Evolutionary conservation across 2,113 vertebrate genomes (phyloP).

Genomic region (Anarhynchus alexandrinus): DNA sequence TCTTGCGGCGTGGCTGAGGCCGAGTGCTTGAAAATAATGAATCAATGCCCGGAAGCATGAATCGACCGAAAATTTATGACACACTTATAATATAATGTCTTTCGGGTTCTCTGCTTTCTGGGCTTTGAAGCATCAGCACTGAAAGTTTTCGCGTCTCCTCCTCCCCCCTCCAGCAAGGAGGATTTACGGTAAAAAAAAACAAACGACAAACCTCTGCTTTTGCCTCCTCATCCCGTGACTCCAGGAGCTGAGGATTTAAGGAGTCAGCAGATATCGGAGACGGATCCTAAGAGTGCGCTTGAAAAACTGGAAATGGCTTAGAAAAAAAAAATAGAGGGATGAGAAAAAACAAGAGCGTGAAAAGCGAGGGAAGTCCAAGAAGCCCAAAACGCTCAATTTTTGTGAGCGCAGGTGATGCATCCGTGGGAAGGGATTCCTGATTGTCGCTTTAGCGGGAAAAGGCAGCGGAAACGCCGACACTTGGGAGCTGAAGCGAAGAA

Average conservation of each 20-base stretch:
- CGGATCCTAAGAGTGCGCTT: not conserved
- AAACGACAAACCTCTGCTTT: not conserved
- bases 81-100: not conserved
- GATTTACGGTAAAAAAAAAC: not conserved
- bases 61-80: constrained; percentile 34
- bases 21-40: constrained; percentile 13
- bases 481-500: not conserved
- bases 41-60: constrained; percentile 51
- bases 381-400: accelerated
- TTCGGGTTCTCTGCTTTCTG: not conserved
- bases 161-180: not conserved
- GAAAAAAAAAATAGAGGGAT: not conserved
- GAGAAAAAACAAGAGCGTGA: accelerated
- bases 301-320: not conserved
- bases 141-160: not conserved
- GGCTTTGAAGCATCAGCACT: not conserved
- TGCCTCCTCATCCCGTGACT: not conserved
- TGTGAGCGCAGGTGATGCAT: accelerated
- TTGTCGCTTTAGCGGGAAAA: not conserved
- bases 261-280: accelerated
- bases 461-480: not conserved
- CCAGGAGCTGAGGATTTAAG: not conserved
- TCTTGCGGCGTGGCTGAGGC: not conserved
- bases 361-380: accelerated
- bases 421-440: accelerated